Evolutionary conservation across 1,140 invertebrate species (phyloP).

Genomic region (Coenobita brevimanus): DNA sequence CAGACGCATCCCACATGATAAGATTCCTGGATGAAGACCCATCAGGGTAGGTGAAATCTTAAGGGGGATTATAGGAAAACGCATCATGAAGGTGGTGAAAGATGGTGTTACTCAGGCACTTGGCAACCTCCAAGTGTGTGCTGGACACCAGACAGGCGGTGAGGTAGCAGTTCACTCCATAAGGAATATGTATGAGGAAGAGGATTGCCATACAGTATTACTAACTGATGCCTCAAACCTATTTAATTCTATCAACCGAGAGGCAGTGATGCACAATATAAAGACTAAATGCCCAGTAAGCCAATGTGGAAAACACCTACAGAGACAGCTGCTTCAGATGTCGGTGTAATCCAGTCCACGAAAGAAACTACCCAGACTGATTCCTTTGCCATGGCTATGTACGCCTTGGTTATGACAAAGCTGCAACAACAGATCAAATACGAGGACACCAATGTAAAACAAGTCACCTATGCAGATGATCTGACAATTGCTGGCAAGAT

Average conservation of each 20-base stretch:
- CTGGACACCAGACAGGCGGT: background rate
- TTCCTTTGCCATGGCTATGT: too few relatives aligned
- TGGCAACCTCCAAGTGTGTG: constrained; percentile 14
- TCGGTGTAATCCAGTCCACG: too few relatives aligned
- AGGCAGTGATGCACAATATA: background rate
- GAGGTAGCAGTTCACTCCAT: too few relatives aligned
- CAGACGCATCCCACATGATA: too few relatives aligned
- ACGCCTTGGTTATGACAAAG: too few relatives aligned
- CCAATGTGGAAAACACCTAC: background rate
- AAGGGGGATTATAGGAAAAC: background rate
- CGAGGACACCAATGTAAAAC: too few relatives aligned
- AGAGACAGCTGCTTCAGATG: too few relatives aligned
- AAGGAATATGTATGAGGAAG: too few relatives aligned
- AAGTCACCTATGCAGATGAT: too few relatives aligned
- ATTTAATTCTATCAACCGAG: background rate
- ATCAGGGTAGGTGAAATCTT: background rate
- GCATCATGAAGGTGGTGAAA: background rate
- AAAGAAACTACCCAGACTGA: too few relatives aligned
- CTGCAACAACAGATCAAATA: too few relatives aligned
- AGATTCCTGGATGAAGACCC: background rate
- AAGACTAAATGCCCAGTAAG: background rate
- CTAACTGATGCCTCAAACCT: background rate
- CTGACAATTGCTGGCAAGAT: too few relatives aligned
- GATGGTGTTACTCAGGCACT: background rate
- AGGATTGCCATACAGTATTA: background rate